Evolutionary conservation across 2,113 vertebrate species (phyloP).

Genomic region (Ahaetulla prasina): DNA sequence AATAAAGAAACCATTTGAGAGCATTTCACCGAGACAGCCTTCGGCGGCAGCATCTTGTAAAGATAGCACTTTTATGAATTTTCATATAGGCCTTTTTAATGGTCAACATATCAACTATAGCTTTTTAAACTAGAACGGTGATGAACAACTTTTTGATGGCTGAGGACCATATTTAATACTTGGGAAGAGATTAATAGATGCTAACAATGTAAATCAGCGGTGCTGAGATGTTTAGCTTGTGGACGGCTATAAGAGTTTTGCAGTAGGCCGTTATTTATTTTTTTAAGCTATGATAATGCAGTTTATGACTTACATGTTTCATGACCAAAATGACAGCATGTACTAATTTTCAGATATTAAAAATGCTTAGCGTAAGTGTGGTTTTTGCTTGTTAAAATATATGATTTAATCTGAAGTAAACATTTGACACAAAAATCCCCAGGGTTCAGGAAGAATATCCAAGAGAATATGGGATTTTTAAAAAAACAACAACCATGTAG

Average conservation of each 20-base stretch:
- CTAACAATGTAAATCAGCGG: background rate
- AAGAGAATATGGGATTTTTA: background rate
- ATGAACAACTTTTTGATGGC: background rate
- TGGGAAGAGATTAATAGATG: background rate
- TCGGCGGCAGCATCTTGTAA: too few relatives aligned
- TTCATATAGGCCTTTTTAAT: background rate
- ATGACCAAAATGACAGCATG: background rate
- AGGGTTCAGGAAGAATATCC: background rate
- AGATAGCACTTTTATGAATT: background rate
- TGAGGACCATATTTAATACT: background rate
- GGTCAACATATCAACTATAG: background rate
- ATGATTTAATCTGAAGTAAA: background rate
- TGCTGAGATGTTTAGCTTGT: background rate
- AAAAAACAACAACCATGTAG: background rate
- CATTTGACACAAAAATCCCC: background rate
- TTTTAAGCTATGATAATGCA: background rate
- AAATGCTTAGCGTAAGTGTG: background rate
- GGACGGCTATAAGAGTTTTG: background rate
- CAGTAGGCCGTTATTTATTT: background rate
- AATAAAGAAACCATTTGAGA: too few relatives aligned
- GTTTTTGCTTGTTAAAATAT: background rate
- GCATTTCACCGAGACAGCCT: too few relatives aligned
- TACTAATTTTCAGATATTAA: background rate
- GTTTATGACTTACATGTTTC: background rate
- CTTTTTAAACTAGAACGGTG: background rate